Evolutionary conservation across 2,888 invertebrate species (phyloP), one percentile per base, ranked within the genome.

Genomic region (Anaspis maculata): DNA sequence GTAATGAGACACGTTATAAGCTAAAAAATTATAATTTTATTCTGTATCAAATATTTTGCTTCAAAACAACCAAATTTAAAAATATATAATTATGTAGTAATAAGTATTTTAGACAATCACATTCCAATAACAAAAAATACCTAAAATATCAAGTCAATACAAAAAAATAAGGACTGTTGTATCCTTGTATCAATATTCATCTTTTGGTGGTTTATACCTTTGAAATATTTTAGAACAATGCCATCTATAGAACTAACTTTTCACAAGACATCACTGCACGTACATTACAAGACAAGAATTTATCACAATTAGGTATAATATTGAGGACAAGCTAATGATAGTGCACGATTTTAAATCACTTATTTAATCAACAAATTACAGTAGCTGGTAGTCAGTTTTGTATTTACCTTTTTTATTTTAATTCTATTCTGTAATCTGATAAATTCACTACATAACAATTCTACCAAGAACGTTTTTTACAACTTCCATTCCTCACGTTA

Each of bases 11-110:
- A n/a, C n/a, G n/a, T 23, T 15, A 34, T 40, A 45, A 45, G 45
- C 49, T 49, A 49, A 44, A 49, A 49, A 49, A 47, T 45, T 45
- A 47, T 46, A 46, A 44, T 24, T 49, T 49, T 47, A 41, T 39
- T 42, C 37, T 44, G 46, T 49, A 49, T 49, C 49, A 49, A 49
- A 49, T 41, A 44, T 42, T 45, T 47, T 40, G 45, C 40, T 27
- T 31, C 30, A 34, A 39, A 42, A 36, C 32, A 42, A 40, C 27
- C 30, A 28, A 44, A 44, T 41, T 37, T 34, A 36, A 44, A 34
- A 41, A 44, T 19, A 39, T 32, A 36, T 36, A 39, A 27, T 34
- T 25, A 25, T 34, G 31, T 25, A 32, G 25, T 27, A 32, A 38
- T 27, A 27, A 15, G 21, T 32, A 32, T 21, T 25, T 14, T 32